These are phyloP conservation scores for Thumatha senex DNA, from an alignment of 2,888 invertebrate genomes.

Conservation along the genomic window DNA sequence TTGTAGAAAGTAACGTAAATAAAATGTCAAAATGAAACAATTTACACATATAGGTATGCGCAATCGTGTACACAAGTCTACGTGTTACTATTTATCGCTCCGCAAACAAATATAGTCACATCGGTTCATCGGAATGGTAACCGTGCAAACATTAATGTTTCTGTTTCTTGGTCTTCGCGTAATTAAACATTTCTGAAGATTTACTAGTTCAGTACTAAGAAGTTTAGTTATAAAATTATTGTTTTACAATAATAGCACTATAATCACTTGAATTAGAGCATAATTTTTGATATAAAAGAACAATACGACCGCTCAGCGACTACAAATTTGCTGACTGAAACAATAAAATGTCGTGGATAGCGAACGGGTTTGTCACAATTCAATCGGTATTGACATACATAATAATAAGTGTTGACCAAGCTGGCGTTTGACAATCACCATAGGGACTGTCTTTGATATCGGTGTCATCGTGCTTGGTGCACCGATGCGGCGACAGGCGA, in stretches of 20 bases:
- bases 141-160: constrained; percentile 31
- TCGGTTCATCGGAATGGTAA: constrained; percentile 42
- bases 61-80: constrained; percentile 13
- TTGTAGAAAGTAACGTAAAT: constrained; percentile 3
- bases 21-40: constrained; percentile 10
- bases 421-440: constrained; percentile 51
- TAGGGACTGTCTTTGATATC: constrained; percentile 65
- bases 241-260: neutral
- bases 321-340: constrained; percentile 71
- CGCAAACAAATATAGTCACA: constrained; percentile 50
- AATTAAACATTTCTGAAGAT: constrained; percentile 18
- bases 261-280: too few species aligned
- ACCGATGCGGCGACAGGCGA: constrained; percentile 33
- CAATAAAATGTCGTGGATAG: constrained; percentile 65
- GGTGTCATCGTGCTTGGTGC: constrained; percentile 72
- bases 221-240: too few species aligned
- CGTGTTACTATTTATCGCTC: constrained; percentile 40
- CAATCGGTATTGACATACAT: constrained; percentile 52
- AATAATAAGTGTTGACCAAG: constrained; percentile 38
- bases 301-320: constrained; percentile 63
- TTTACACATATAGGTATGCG: constrained; percentile 3
- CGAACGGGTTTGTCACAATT: constrained; percentile 67
- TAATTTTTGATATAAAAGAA: constrained; percentile 15
- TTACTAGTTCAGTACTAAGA: neutral
- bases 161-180: constrained; percentile 18